Evolutionary conservation across 2,797 vertebrate species (phyloP).

Genomic region (Acanthurus leucopareius): DNA sequence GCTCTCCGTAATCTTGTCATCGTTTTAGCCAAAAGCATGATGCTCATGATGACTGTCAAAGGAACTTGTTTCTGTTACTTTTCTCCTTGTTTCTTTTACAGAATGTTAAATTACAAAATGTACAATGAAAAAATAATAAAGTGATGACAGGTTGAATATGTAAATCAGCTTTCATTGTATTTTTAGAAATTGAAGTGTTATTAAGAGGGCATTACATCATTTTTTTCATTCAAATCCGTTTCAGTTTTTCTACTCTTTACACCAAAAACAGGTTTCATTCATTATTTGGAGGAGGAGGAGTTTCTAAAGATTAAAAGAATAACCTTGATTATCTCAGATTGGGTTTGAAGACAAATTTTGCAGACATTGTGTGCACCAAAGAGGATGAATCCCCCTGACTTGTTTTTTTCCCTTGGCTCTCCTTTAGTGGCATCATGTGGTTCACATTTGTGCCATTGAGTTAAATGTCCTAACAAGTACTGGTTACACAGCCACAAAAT

Average conservation of each 20-base stretch:
- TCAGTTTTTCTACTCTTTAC: not conserved
- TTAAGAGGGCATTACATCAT: not conserved
- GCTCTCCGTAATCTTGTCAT: slow-evolving; percentile 77
- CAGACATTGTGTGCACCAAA: not conserved
- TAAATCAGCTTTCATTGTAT: slow-evolving; percentile 21
- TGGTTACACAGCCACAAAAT: no score
- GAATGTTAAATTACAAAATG: slow-evolving; percentile 81
- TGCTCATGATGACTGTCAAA: slow-evolving; percentile 68
- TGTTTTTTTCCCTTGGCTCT: no score
- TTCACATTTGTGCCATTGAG: not conserved
- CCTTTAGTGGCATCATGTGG: not conserved
- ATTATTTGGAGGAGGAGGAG: not conserved
- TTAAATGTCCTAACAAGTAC: not conserved
- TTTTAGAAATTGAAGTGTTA: not conserved
- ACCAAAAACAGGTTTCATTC: no score
- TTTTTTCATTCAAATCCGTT: no score
- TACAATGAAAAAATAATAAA: slow-evolving; percentile 83
- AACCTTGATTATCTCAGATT: no score
- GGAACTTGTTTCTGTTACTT: slow-evolving; percentile 54
- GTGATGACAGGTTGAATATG: slow-evolving; percentile 77
- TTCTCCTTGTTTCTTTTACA: slow-evolving; percentile 76
- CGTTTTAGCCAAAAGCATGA: slow-evolving; percentile 84
- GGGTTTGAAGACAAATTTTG: not conserved
- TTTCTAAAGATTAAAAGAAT: not conserved
- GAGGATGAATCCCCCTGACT: not conserved